Percentiles rank a stretch among this genome's conserved stretches.
phyloP scores from a whole-genome alignment of 2,888 invertebrate genomes.

The Tupiocoris notatus region DNA sequence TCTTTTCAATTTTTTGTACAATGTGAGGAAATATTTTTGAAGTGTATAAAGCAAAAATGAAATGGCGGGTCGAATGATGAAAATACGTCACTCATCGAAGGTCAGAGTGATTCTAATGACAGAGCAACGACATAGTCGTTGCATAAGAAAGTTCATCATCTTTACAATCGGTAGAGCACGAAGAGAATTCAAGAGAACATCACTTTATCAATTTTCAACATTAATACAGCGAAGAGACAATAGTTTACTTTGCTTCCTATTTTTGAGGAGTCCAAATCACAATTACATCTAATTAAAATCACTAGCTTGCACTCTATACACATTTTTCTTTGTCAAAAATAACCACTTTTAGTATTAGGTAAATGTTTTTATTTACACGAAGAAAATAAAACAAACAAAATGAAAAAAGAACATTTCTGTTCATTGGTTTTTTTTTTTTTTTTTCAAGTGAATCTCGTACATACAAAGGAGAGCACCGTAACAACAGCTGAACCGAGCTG shows the following conservation, averaged over 20 bases:
- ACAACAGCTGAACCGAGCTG: slow-evolving; percentile 37
- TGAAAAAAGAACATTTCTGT: slow-evolving; percentile 6
- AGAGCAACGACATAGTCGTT: too few species aligned
- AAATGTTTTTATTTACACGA: slow-evolving; percentile 31
- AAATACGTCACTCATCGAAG: too few species aligned
- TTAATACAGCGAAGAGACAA: background rate
- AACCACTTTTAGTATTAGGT: slow-evolving; percentile 43
- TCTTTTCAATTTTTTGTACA: background rate
- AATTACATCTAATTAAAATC: slow-evolving; percentile 41
- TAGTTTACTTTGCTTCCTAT: background rate
- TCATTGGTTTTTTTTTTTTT: slow-evolving; percentile 14
- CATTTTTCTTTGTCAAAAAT: slow-evolving; percentile 46
- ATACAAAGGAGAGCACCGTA: slow-evolving; percentile 43
- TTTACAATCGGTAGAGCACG: too few species aligned
- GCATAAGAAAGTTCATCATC: too few species aligned
- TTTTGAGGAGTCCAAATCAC: background rate
- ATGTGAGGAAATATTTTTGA: background rate
- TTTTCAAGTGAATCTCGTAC: background rate
- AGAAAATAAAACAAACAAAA: slow-evolving; percentile 1
- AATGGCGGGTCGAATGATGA: background rate
- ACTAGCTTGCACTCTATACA: slow-evolving; percentile 49
- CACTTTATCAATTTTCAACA: too few species aligned
- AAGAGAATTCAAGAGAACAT: too few species aligned
- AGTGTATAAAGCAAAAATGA: too few species aligned
- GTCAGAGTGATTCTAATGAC: too few species aligned